Conservation (phyloP, 2,797 vertebrate genomes). For the Anolis apletophallus region DNA sequence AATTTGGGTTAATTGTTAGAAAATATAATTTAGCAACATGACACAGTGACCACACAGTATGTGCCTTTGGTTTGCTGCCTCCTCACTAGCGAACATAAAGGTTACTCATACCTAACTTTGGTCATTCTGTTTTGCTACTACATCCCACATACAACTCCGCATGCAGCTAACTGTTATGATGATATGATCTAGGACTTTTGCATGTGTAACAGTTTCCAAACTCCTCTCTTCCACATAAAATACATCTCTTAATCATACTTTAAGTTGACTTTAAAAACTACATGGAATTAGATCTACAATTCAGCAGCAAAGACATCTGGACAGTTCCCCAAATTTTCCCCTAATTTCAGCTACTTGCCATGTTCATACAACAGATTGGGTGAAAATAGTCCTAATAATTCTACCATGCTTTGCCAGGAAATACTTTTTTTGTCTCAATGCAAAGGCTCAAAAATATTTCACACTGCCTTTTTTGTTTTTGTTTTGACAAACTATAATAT, state of each 20-base stretch:
- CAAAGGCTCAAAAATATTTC: no score
- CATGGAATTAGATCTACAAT: no score
- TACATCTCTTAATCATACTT: neutral
- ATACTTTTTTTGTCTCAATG: no score
- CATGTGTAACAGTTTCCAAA: neutral
- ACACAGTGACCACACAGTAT: neutral
- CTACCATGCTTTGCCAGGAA: neutral
- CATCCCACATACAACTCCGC: no score
- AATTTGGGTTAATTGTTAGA: neutral
- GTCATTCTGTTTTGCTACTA: neutral
- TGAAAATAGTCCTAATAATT: neutral
- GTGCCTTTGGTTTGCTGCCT: neutral
- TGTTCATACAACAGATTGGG: neutral
- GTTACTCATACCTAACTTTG: neutral
- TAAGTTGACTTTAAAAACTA: neutral
- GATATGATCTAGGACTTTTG: no score
- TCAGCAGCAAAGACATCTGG: neutral
- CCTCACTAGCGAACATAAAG: neutral
- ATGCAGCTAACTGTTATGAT: neutral
- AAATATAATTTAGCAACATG: neutral
- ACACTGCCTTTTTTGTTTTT: no score
- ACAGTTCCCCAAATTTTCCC: neutral
- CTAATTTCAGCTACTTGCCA: neutral
- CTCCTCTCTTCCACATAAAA: neutral
- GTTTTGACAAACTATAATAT: no score